Conservation (phyloP, 2,113 vertebrate genomes). For the Podilymbus podiceps region DNA sequence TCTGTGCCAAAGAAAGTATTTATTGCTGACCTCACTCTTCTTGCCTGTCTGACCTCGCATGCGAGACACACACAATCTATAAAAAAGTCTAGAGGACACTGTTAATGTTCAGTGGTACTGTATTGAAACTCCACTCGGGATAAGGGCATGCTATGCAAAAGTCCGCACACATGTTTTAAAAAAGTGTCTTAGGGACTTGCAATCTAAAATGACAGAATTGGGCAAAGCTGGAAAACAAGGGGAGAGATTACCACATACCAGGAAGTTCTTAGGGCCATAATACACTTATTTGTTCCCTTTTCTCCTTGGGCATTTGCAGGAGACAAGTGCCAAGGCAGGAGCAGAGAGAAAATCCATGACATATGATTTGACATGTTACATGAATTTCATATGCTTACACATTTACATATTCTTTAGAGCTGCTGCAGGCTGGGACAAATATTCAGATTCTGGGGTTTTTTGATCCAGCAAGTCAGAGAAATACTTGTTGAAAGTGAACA, state of each 20-base stretch:
- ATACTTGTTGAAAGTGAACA: not conserved
- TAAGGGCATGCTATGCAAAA: not conserved
- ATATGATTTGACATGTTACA: not conserved
- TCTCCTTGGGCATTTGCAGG: not conserved
- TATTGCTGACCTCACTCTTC: not conserved
- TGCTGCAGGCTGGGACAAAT: not conserved
- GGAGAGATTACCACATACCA: slow-evolving; percentile 20
- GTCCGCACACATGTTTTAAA: not conserved
- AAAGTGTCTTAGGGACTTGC: not conserved
- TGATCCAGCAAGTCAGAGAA: not conserved
- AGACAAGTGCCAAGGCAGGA: not conserved
- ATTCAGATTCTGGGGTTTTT: not conserved
- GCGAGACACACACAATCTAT: not conserved
- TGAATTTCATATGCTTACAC: not conserved
- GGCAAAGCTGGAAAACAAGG: not conserved
- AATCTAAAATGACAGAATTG: not conserved
- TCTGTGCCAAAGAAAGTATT: not conserved
- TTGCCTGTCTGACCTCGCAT: not conserved
- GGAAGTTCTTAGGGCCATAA: slow-evolving; percentile 4
- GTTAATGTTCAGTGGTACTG: not conserved
- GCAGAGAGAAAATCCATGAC: not conserved
- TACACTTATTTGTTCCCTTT: slow-evolving; percentile 30
- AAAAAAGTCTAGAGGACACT: not conserved
- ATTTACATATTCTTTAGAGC: not conserved
- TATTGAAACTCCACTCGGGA: not conserved